Percentiles rank a stretch among this genome's conserved stretches.
These are phyloP conservation scores for Anabas testudineus DNA, from an alignment of 2,797 vertebrate genomes.

Conservation along the genomic window DNA sequence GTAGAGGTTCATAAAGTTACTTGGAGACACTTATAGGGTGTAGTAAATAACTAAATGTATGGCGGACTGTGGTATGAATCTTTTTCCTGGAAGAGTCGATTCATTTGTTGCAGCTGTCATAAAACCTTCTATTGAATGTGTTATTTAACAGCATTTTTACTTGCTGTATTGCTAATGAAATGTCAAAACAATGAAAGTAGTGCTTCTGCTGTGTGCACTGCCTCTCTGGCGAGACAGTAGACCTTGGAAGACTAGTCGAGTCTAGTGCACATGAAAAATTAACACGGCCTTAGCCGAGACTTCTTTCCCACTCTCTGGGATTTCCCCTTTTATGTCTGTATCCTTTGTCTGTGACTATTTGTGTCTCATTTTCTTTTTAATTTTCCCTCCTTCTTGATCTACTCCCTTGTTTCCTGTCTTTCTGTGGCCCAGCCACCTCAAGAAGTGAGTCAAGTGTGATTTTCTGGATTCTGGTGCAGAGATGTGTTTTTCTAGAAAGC, in stretches of 20 bases:
- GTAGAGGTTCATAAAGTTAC: background rate
- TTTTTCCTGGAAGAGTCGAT: background rate
- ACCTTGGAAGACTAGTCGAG: conserved; percentile 13
- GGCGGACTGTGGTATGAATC: too few relatives aligned
- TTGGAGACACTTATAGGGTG: too few relatives aligned
- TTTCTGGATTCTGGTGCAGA: conserved; percentile 6
- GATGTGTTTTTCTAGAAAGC: background rate
- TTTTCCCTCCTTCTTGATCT: background rate
- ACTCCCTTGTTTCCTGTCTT: conserved; percentile 24
- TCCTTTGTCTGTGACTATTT: conserved; percentile 17
- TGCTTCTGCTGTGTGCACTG: conserved; percentile 5
- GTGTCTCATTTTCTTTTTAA: background rate
- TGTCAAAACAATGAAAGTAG: conserved; percentile 36
- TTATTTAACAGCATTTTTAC: conserved; percentile 16
- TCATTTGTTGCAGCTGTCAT: background rate
- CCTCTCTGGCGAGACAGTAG: conserved; percentile 24
- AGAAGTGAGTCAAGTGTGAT: background rate
- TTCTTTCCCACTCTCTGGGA: conserved; percentile 29
- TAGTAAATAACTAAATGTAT: background rate
- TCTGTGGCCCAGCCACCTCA: background rate
- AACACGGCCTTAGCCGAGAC: conserved; percentile 13
- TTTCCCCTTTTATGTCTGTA: conserved; percentile 24
- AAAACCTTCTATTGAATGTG: conserved; percentile 15
- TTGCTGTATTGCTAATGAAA: conserved; percentile 18
- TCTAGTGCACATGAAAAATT: conserved; percentile 23